Conservation (phyloP, 2,113 vertebrate species). For the Microcebus murinus region DNA sequence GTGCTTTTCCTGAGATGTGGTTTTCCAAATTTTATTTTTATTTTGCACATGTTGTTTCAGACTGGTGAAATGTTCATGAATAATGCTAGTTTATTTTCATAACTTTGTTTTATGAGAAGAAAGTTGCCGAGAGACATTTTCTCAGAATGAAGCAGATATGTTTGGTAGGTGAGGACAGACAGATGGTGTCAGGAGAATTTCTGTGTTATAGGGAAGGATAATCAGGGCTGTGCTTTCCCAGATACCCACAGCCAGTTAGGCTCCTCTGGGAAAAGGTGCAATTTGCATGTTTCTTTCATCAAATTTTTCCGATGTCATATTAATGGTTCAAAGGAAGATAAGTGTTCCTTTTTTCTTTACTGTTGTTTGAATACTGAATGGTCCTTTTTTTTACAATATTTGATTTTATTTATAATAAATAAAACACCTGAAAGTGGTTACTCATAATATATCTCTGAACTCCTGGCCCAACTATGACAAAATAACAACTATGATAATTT, state of each 20-base stretch:
- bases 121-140: slow-evolving; percentile 80
- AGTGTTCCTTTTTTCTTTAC: slow-evolving; percentile 13
- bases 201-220: slow-evolving; percentile 60
- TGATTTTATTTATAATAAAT: slow-evolving; percentile 63
- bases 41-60: slow-evolving; percentile 82
- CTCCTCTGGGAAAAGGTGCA: slow-evolving; percentile 53
- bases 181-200: slow-evolving; percentile 76
- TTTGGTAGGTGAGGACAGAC: slow-evolving; percentile 75
- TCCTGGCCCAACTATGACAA: slow-evolving; percentile 14
- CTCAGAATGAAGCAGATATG: slow-evolving; percentile 76
- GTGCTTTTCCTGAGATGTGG: slow-evolving; percentile 69
- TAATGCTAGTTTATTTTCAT: slow-evolving; percentile 81
- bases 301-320: slow-evolving; percentile 62
- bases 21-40: slow-evolving; percentile 82
- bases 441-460: slow-evolving; percentile 29
- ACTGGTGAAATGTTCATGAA: slow-evolving; percentile 80
- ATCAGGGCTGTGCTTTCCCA: slow-evolving; percentile 48
- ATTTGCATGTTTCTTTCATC: slow-evolving; percentile 74
- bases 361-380: slow-evolving; percentile 48
- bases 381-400: slow-evolving; percentile 47
- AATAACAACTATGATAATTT: slow-evolving; percentile 37
- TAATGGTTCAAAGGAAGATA: slow-evolving; percentile 71
- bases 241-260: slow-evolving; percentile 43
- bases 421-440: slow-evolving; percentile 27
- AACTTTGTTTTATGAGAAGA: slow-evolving; percentile 77